A percentile compares a stretch with the other conserved stretches of the same genome.
phyloP scores from a whole-genome alignment of 2,113 vertebrate genomes.

The Cettia cetti region DNA sequence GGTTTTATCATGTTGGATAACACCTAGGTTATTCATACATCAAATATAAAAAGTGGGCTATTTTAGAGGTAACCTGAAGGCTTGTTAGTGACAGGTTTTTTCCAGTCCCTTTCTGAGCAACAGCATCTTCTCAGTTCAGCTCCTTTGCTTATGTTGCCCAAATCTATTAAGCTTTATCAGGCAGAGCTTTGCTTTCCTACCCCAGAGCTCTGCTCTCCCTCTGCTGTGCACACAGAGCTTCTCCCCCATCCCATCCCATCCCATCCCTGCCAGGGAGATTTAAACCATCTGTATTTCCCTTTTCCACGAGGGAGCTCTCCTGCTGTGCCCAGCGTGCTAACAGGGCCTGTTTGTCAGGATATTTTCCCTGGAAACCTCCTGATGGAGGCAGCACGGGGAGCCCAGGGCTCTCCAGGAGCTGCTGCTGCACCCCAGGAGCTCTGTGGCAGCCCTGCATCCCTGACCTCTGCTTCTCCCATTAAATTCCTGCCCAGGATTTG shows the following conservation, averaged over 20 bases:
- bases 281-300: neutral
- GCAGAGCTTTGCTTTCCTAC: neutral
- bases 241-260: neutral
- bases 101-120: neutral
- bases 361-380: conserved; percentile 1
- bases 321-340: neutral
- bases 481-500: neutral
- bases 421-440: neutral
- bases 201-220: neutral
- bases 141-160: neutral
- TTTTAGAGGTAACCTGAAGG: neutral
- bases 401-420: neutral
- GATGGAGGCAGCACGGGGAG: neutral
- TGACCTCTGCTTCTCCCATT: neutral
- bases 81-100: neutral
- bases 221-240: accelerated
- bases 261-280: neutral
- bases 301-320: neutral
- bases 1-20: neutral
- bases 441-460: neutral
- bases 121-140: neutral
- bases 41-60: neutral
- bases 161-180: neutral
- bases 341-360: neutral
- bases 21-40: neutral